Evolutionary conservation across 2,797 vertebrate species (phyloP), one percentile per base, ranked within the genome.

Genomic region (Hydrolagus colliei): DNA sequence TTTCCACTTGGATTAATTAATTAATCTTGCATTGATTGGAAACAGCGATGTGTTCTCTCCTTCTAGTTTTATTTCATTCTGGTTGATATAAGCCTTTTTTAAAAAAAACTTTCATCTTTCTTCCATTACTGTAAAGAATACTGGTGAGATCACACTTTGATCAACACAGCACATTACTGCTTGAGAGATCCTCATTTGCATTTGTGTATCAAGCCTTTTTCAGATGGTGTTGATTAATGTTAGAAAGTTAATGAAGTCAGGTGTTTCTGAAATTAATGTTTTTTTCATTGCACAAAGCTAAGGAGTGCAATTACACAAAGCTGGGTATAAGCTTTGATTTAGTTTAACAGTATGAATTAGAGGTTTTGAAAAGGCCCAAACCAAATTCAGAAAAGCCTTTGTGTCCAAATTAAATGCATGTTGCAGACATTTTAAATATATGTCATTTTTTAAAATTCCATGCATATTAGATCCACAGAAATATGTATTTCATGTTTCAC

Each of bases 141-240:
- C 63, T 35, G 35, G 8, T 22, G 13, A 82, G 12, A 65, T 32
- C 32, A 80, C 78, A 80, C 78, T 32, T 80, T 80, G 2, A 68
- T 82, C 27, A 82, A 32, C 79, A 18, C 63, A 32, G 79, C 16
- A 41, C 41, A 52, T 52, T 52, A 35, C 9, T 82, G 63, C 68
- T 82, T 41, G 20, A 68, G 35, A 13, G 32, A 61, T 67, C 62
- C 7, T 80, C 14, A 13, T 65, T 32, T 67, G 35, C 62, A 80
- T 65, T 63, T 79, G n/a, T 61, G 76, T 63, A 65, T 67, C 62
- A 80, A 65, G 14, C 27, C 79, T 65, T 82, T 76, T 67, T 16
- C 13, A 1, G 14, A 82, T 82, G 10, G 63, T 82, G 79, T 82
- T 82, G 65, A 82, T 82, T 41, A 82, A 82, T 68, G 63, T 68